These are phyloP conservation scores for Lagopus leucura DNA, from an alignment of 2,113 vertebrate species.

Conservation along the genomic window DNA sequence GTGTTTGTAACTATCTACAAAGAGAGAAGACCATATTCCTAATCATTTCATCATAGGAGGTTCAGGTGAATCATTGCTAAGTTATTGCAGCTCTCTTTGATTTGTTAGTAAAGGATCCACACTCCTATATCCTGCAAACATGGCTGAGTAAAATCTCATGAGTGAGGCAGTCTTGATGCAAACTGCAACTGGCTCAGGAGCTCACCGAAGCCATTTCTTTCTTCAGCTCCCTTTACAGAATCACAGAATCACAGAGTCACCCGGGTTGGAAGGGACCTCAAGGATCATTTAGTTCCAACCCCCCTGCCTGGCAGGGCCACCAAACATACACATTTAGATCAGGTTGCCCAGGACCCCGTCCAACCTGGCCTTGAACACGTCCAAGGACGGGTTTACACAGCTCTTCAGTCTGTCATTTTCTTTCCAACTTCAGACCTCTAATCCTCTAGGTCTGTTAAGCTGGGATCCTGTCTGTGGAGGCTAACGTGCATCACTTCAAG, in stretches of 20 bases:
- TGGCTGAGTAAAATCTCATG: not conserved
- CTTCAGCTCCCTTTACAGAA: not conserved
- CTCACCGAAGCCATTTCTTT: not conserved
- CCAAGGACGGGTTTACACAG: no score
- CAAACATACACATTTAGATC: no score
- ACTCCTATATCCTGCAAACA: not conserved
- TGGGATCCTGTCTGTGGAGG: conserved; percentile 2
- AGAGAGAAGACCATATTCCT: not conserved
- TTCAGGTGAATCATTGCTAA: not conserved
- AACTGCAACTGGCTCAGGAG: not conserved
- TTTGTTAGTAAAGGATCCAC: not conserved
- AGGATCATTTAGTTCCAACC: no score
- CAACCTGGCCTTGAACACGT: no score
- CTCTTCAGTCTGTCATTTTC: not conserved
- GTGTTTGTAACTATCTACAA: not conserved
- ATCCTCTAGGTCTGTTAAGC: conserved; percentile 27
- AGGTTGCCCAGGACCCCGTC: no score
- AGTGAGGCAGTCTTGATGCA: not conserved
- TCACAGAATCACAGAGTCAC: no score
- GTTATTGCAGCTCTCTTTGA: not conserved
- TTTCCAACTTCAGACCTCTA: conserved; percentile 22
- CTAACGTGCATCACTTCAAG: not conserved
- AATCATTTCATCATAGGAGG: not conserved
- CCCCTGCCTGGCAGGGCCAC: no score
- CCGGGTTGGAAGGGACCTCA: no score